phyloP scores from a whole-genome alignment of 2,888 invertebrate genomes.

The Melikaiella ostensackeni region DNA sequence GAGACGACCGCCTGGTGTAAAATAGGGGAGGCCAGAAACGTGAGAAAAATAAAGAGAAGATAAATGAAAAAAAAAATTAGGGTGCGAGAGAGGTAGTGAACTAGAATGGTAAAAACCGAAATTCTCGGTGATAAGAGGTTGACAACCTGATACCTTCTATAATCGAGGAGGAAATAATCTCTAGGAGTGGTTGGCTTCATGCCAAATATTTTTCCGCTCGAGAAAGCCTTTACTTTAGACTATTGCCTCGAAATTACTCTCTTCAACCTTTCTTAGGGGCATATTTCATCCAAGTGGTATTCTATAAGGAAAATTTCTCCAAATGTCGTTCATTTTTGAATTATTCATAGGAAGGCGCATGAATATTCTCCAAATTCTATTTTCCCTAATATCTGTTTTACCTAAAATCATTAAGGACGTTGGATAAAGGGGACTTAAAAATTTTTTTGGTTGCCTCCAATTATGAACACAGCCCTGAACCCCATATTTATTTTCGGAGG shows the following conservation, averaged over 20 bases:
- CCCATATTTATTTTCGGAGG: no score
- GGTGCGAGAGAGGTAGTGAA: slow-evolving; percentile 30
- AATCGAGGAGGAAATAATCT: slow-evolving; percentile 47
- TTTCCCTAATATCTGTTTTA: no score
- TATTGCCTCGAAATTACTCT: slow-evolving; percentile 20
- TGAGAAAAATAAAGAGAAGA: slow-evolving; percentile 19
- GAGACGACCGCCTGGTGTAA: slow-evolving; percentile 28
- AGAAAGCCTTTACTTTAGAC: slow-evolving; percentile 24
- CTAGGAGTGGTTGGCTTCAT: slow-evolving; percentile 50
- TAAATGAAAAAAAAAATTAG: slow-evolving; percentile 7
- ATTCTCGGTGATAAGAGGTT: slow-evolving; percentile 51
- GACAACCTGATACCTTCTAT: slow-evolving; percentile 56
- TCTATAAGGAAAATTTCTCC: neutral
- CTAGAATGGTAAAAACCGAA: slow-evolving; percentile 2
- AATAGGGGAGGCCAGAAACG: slow-evolving; percentile 17
- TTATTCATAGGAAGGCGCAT: no score
- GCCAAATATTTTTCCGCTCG: slow-evolving; percentile 48
- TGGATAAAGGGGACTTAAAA: no score
- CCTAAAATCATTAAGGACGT: no score
- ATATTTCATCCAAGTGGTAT: neutral
- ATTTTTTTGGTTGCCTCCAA: no score
- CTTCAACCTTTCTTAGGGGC: slow-evolving; percentile 5
- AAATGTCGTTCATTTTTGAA: no score
- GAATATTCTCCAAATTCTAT: no score
- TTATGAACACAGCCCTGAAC: no score